A percentile compares a stretch with the other conserved stretches of the same genome.
Conservation (phyloP, 2,797 vertebrate species). For the Syndactyla subalaris region DNA sequence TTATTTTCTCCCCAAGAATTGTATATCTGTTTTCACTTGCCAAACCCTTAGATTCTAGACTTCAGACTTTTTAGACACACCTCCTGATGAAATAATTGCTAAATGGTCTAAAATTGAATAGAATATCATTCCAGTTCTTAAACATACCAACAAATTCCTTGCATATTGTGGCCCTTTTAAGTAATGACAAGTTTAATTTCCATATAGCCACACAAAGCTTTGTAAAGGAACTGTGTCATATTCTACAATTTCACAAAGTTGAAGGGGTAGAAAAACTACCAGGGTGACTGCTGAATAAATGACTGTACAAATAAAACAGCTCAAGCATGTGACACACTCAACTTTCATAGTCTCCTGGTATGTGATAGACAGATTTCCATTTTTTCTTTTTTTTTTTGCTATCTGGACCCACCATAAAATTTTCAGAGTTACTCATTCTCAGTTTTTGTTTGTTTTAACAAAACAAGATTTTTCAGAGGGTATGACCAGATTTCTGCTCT, state of each 20-base stretch:
- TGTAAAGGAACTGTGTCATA: neutral
- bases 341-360: neutral
- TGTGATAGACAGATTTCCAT: neutral
- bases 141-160: neutral
- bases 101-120: neutral
- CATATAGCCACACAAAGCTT: neutral
- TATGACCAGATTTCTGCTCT: neutral
- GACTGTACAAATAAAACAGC: constrained; percentile 27
- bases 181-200: neutral
- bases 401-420: neutral
- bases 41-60: neutral
- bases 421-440: neutral
- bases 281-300: constrained; percentile 10
- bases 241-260: neutral
- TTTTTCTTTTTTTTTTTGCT: neutral
- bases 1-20: neutral
- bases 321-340: neutral
- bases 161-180: neutral
- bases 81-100: neutral
- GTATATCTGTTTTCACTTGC: neutral
- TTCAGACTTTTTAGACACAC: neutral
- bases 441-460: neutral
- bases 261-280: constrained; percentile 6
- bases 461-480: neutral
- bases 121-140: neutral